Evolutionary conservation across 1,140 invertebrate species (phyloP), one percentile per base, ranked within the genome.

Genomic region (Nasonia longicornis): DNA sequence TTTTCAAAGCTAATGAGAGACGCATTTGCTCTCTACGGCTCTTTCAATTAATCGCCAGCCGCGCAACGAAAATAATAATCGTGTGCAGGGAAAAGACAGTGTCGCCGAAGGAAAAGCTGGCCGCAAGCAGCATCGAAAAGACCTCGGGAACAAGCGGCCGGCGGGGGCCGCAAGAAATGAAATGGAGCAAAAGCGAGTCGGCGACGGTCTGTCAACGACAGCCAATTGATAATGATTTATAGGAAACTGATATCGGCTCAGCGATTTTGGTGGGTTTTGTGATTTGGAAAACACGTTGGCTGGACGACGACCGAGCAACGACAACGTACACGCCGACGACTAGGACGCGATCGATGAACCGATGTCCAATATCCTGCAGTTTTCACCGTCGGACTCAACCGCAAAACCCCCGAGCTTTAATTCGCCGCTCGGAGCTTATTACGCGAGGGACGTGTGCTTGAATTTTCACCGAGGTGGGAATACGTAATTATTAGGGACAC

Each of bases 171-270:
- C 12, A 77, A 81, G 64, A 77, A 66, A 48, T 42, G 42, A 73
- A 76, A 84, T 76, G 52, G 73, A 79, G 71, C 70, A 64, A 48
- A 80, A 48, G 38, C 66, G 64, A 64, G 26, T 67, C 69, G 20
- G 52, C 72, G 81, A 83, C 82, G 81, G 82, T 73, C 80, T 85
- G 83, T 84, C 80, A 82, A 78, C 79, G 75, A 78, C 86, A 86
- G 82, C 58, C 85, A 84, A 86, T 86, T 87, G 85, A 87, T 87
- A 83, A 86, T 87, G 86, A 87, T 87, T 87, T 87, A 87, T 86
- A 81, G 77, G 31, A 63, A 83, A 58, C 69, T 79, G 80, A 81
- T 82, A 82, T 72, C 81, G 85, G 83, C 35, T 69, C 75, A 83
- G 26, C 75, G 83, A 83, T 48, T 82, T 64, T 38, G 72, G 70